A percentile compares a stretch with the other conserved stretches of the same genome.
Conservation (phyloP, 2,888 invertebrate genomes). For the Andrena bicolor region DNA sequence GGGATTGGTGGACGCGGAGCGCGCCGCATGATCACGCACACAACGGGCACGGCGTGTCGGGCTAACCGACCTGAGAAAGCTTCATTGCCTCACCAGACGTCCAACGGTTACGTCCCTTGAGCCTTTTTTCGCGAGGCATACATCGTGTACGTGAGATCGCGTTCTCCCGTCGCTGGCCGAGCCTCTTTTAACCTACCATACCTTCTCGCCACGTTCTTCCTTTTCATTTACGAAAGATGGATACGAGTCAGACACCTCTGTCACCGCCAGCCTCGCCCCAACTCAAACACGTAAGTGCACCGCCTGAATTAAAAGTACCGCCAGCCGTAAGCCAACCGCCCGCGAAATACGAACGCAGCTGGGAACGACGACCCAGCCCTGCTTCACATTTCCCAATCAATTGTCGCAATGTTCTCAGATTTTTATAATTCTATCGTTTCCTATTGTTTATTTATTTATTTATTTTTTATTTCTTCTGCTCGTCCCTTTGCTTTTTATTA, state of each 20-base stretch:
- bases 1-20: slow-evolving; percentile 86
- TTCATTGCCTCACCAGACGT: slow-evolving; percentile 80
- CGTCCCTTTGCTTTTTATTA: neutral
- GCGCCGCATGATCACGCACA: slow-evolving; percentile 83
- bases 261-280: slow-evolving; percentile 84
- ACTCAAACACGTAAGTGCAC: slow-evolving; percentile 76
- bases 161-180: slow-evolving; percentile 35
- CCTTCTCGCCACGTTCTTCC: slow-evolving; percentile 11
- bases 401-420: neutral
- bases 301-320: slow-evolving; percentile 70
- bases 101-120: slow-evolving; percentile 67
- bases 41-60: slow-evolving; percentile 84
- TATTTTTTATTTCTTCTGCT: neutral
- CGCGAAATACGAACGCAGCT: slow-evolving; percentile 69
- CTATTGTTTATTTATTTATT: neutral
- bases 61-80: slow-evolving; percentile 79
- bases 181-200: slow-evolving; percentile 27
- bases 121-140: slow-evolving; percentile 39
- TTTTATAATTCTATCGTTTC: neutral
- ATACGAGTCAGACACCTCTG: slow-evolving; percentile 74
- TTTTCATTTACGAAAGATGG: slow-evolving; percentile 67
- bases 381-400: neutral
- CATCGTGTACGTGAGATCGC: slow-evolving; percentile 22
- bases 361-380: neutral
- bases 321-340: slow-evolving; percentile 55